Base-by-base conservation (phyloP, 2,888 invertebrate genomes). In the Macropis europaea region DNA sequence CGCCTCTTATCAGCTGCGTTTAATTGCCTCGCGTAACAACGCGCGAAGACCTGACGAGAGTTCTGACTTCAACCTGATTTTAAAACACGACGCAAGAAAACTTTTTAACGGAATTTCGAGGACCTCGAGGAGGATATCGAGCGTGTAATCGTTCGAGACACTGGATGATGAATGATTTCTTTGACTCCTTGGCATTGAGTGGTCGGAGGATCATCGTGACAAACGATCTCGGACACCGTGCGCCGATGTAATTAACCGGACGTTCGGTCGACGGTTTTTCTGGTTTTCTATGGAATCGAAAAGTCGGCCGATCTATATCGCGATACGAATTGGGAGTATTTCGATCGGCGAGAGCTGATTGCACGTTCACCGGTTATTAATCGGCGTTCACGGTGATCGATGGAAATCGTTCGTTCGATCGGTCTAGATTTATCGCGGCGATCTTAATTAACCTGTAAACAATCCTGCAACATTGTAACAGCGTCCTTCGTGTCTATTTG, bases 171-270 rank as follows among this genome's bases (percentile, higher is more conserved):
- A 71, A 76, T 61, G 68, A 76, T 81, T 70, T 56, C 73, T 76
- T 81, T 66, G 70, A 71, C 77, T 79, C 63, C 30, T 61, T 52
- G 79, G 73, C 79, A 79, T 79, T 76, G 76, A 76, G 76, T 79
- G 48, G 79, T 73, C 76, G 45, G 62, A 28, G 69, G 67, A 67
- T 76, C 77, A 76, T 79, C 73, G 79, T 78, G 78, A 78, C 78
- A 79, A 79, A 78, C 76, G 78, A 78, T 79, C 76, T 48, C 61
- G 17, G n/a, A 45, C 24, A 19, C 42, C 77, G 68, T 43, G 38
- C 73, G 71, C 59, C 48, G 32, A 48, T 40, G 71, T 60, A 73
- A 71, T 73, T 73, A 73, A 64, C 64, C 60, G 47, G 43, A 47
- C 22, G 38, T 50, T 3, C 28, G 34, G 6, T 34, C 48, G 5